Base-by-base conservation (phyloP, 2,113 vertebrate genomes). In the Martes martes region DNA sequence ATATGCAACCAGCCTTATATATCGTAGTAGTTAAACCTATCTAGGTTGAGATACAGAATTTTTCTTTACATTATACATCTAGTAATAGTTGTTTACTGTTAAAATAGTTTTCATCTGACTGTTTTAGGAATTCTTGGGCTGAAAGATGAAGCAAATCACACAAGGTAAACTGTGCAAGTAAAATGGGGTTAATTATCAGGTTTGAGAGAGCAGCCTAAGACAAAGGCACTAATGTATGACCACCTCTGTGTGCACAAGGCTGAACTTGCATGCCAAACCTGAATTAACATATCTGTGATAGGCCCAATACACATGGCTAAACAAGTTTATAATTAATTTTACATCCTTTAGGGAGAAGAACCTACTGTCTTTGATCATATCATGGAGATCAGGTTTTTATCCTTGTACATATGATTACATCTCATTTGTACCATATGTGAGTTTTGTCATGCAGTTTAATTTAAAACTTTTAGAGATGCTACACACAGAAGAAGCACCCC, bases 141-240 rank as follows among this genome's bases (percentile, higher is more conserved):
- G 45, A 84, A 89, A 79, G 69, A 74, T 57, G 36, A 83, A 93
- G 45, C 24, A 71, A 89, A 89, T 11, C 47, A 91, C n/a, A 79
- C 21, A 92, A 71, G 3, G 24, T 82, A 74, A 86, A 63, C 8
- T 4, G 33, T 11, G 10, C 3, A 45, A 78, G 36, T 69, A 82
- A 91, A 93, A 45, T 2, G 11, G 14, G 1, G 14, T 13, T 81
- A 76, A 26, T 65, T 57, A 18, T 59, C 21, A 50, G 55, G 21
- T 52, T 81, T 91, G 15, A 86, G 19, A 65, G 42, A 18, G 39
- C 42, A 94, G n/a, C 1, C 4, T 11, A 67, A 61, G 50, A 85
- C 39, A 45, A 2, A 90, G 45, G 7, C 18, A n/a, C 36, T 83
- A 26, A 36, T 0, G 1, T 4, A 18, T 0, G 1, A 57, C 0